These are phyloP conservation scores for Sebastolobus altivelis DNA, from an alignment of 2,797 vertebrate species.

Conservation along the genomic window DNA sequence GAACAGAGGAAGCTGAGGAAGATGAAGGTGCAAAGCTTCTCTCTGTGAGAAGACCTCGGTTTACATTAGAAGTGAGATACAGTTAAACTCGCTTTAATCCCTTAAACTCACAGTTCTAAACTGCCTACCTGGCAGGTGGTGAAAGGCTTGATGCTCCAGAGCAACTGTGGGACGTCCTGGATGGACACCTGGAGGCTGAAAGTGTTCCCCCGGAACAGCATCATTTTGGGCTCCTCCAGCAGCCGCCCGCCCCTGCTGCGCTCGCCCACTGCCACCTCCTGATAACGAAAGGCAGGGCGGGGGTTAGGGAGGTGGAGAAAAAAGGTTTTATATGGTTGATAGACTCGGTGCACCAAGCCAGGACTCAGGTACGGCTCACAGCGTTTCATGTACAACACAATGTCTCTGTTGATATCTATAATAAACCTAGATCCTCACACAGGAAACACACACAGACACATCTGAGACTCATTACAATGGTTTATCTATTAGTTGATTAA, in stretches of 20 bases:
- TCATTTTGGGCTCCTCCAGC: conserved; percentile 94
- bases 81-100: not conserved
- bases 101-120: not conserved
- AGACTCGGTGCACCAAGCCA: not conserved
- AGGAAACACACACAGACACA: not conserved
- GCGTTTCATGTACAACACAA: not conserved
- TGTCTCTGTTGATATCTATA: not conserved
- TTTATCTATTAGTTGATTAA: not conserved
- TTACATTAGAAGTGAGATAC: not conserved
- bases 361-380: not conserved
- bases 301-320: not conserved
- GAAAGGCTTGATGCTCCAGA: conserved; percentile 99
- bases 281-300: not conserved
- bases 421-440: not conserved
- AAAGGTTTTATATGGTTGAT: not conserved
- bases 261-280: conserved; percentile 80
- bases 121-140: conserved; percentile 93
- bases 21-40: conserved; percentile 42
- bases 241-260: conserved; percentile 90
- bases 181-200: conserved; percentile 97
- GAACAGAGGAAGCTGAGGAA: conserved; percentile 28
- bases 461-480: not conserved
- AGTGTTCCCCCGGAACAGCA: conserved; percentile 93
- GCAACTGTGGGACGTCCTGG: conserved; percentile 95
- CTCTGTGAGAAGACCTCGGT: not conserved